Conservation (phyloP, 2,113 vertebrate genomes). For the Litocranius walleri region DNA sequence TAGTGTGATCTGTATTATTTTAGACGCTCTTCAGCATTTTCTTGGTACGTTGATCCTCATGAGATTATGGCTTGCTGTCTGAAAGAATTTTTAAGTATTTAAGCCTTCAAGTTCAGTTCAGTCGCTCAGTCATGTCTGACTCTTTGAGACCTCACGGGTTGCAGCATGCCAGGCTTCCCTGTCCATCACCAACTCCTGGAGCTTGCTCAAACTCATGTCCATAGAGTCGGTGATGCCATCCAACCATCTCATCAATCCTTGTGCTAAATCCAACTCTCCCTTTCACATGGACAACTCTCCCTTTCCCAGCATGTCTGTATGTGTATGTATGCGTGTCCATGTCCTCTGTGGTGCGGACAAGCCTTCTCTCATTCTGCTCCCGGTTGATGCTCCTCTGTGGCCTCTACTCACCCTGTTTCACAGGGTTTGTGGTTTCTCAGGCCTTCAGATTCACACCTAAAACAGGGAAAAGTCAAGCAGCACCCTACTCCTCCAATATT, state of each 20-base stretch:
- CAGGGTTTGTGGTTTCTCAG: neutral
- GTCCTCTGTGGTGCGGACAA: neutral
- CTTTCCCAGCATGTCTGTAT: neutral
- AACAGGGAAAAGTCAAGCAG: neutral
- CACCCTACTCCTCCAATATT: neutral
- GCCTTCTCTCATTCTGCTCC: neutral
- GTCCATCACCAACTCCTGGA: neutral
- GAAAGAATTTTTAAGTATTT: constrained; percentile 43
- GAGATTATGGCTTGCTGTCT: constrained; percentile 11
- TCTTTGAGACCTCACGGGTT: neutral
- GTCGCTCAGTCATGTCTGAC: neutral
- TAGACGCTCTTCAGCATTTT: neutral
- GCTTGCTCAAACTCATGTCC: neutral
- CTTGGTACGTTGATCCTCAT: neutral
- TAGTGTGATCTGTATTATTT: constrained; percentile 48
- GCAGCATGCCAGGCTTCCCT: neutral
- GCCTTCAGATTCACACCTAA: neutral
- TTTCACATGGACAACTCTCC: neutral
- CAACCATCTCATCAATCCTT: neutral
- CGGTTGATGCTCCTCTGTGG: neutral
- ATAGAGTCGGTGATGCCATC: neutral
- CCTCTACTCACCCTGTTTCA: neutral
- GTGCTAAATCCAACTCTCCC: neutral
- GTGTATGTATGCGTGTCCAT: neutral
- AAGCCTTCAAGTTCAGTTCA: neutral